Base-by-base conservation (phyloP, 2,797 vertebrate species). In the Rhincodon typus region DNA sequence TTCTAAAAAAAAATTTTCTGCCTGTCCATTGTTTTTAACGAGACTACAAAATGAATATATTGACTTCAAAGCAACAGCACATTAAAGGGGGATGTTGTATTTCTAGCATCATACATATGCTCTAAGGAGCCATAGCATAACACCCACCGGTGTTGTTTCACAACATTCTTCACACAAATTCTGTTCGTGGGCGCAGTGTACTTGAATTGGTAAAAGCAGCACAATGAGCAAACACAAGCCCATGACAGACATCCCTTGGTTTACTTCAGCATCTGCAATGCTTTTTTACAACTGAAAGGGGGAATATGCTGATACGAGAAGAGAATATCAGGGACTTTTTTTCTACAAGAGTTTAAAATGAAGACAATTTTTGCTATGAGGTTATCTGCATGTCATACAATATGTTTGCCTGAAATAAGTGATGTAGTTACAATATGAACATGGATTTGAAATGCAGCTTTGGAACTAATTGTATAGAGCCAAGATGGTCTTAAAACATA, bases 151-250 rank as follows among this genome's bases (percentile, higher is more conserved):
- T 42, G 90, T 67, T 93, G 66, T 67, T 67, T 93, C 90, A 67
- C 90, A 67, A 25, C n/a, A 93, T 93, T 69, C 62, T 69, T 93
- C 90, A 93, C 62, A 93, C 66, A 90, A 90, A n/a, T 91, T 69
- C 90, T 69, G 7, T 62, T 34, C 5, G 30, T 66, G 87, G 53
- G 34, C 7, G 62, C 90, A 93, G 6, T 67, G 66, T 69, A 93
- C 90, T 38, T 21, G 62, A 93, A 93, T 38, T 21, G 19, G 23
- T 38, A 69, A 93, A 93, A 25, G 62, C 62, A 93, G 4, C n/a
- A 25, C 42, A 23, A 6, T 38, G 21, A 67, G 3, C 7, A 2
- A 10, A 91, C 57, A 69, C 10, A 93, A 42, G 53, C n/a, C 57
- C 19, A 67, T 57, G 15, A 57, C 86, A 88, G 86, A 57, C 25